Evolutionary conservation across 1,140 invertebrate species (phyloP), one percentile per base, ranked within the genome.

Genomic region (Babylonia areolata): DNA sequence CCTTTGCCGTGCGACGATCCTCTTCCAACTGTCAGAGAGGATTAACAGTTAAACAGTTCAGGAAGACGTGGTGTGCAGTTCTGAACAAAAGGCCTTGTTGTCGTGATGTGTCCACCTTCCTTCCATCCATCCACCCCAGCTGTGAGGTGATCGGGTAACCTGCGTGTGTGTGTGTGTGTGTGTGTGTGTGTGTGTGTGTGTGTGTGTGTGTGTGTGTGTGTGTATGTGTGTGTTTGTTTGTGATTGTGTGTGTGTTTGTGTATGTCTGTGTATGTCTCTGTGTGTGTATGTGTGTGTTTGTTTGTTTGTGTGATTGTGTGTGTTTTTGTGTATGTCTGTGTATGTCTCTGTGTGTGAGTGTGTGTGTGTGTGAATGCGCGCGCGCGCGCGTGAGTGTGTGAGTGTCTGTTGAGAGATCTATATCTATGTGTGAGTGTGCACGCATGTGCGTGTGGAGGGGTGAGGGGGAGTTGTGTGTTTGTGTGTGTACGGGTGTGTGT

Each of bases 191-290:
- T 35, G 71, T 20, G 71, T 73, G 71, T 73, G 71, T 20, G 71
- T 73, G 71, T 73, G 71, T 35, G 71, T 73, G 64, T n/a, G 64
- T 69, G 64, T n/a, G 64, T 69, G 64, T n/a, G 64, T n/a, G n/a
- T n/a, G n/a, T n/a, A n/a, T n/a, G n/a, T 33, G n/a, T 73, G 71
- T 73, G n/a, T n/a, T n/a, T n/a, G n/a, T n/a, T n/a, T n/a, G n/a
- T n/a, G n/a, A n/a, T n/a, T n/a, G n/a, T n/a, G n/a, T n/a, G n/a
- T n/a, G n/a, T n/a, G n/a, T n/a, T n/a, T n/a, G n/a, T n/a, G n/a
- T n/a, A n/a, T n/a, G n/a, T n/a, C n/a, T n/a, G n/a, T n/a, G n/a
- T n/a, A n/a, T n/a, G n/a, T n/a, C n/a, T n/a, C n/a, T n/a, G n/a
- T n/a, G n/a, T n/a, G n/a, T n/a, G n/a, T n/a, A n/a, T n/a, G n/a